Evolutionary conservation across 2,888 invertebrate genomes (phyloP).

Genomic region (Pachliopta kotzebuea): DNA sequence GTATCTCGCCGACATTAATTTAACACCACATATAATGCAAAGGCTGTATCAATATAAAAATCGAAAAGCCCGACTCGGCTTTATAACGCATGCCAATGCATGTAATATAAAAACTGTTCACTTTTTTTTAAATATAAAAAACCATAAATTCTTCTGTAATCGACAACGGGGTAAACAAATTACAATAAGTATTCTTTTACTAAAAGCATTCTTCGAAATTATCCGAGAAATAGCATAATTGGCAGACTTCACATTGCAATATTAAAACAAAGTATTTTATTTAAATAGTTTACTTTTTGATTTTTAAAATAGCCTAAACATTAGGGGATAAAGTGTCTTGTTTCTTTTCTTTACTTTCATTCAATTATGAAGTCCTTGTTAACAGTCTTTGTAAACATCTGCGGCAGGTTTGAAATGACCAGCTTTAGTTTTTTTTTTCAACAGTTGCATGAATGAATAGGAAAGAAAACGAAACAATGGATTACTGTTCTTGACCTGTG

Average conservation of each 20-base stretch:
- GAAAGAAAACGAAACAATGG: conserved; percentile 29
- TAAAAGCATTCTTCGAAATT: too few species aligned
- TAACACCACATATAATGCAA: not conserved
- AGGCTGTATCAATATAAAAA: not conserved
- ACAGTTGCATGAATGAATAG: conserved; percentile 28
- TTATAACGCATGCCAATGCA: too few species aligned
- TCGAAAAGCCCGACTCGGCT: not conserved
- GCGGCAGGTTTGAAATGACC: conserved; percentile 4
- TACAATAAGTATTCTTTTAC: not conserved
- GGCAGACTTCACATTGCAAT: too few species aligned
- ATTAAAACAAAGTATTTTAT: not conserved
- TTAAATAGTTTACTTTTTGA: not conserved
- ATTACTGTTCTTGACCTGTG: conserved; percentile 27
- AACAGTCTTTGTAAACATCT: conserved; percentile 19
- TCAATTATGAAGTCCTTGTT: conserved; percentile 14
- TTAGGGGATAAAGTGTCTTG: not conserved
- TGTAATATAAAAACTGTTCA: not conserved
- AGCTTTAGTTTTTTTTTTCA: conserved; percentile 7
- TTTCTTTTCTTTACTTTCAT: conserved; percentile 14
- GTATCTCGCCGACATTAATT: not conserved
- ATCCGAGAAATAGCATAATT: too few species aligned
- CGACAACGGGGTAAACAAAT: not conserved
- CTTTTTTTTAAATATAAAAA: not conserved
- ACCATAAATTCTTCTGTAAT: not conserved
- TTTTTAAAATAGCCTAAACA: not conserved